A percentile compares a stretch with the other conserved stretches of the same genome.
Evolutionary conservation across 2,113 vertebrate genomes (phyloP).

Genomic region (Takifugu bimaculatus): DNA sequence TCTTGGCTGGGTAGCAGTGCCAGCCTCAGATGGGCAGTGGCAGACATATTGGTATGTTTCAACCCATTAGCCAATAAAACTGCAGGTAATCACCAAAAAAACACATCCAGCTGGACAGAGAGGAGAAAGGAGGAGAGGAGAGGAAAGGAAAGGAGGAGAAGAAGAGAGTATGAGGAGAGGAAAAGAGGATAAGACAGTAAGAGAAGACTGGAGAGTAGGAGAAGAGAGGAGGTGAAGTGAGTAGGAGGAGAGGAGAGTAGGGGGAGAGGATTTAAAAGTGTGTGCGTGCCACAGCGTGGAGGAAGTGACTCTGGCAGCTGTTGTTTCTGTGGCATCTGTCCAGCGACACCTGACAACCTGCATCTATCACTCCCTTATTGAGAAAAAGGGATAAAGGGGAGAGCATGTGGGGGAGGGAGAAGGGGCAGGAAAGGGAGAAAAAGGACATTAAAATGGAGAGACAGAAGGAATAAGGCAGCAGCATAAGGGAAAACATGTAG

Average conservation of each 20-base stretch:
- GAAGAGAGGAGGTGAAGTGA: constrained; percentile 17
- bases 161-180: constrained; percentile 44
- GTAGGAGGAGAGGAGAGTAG: constrained; percentile 11
- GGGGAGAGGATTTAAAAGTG: not conserved
- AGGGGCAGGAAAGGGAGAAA: constrained; percentile 39
- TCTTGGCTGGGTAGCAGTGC: constrained; percentile 60
- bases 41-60: constrained; percentile 82
- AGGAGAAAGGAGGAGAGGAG: constrained; percentile 45
- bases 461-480: constrained; percentile 15
- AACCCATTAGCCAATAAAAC: constrained; percentile 82
- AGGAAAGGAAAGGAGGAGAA: constrained; percentile 14
- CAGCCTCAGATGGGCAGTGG: constrained; percentile 67
- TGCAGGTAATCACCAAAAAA: constrained; percentile 77
- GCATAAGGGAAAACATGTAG: not conserved
- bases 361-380: constrained; percentile 84
- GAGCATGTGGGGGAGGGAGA: constrained; percentile 37
- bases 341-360: constrained; percentile 79
- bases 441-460: constrained; percentile 36
- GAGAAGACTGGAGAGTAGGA: not conserved
- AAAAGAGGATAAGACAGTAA: constrained; percentile 16
- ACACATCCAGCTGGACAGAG: constrained; percentile 77
- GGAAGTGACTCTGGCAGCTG: constrained; percentile 76
- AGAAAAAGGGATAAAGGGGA: constrained; percentile 76
- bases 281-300: constrained; percentile 59
- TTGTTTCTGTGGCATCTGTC: constrained; percentile 76